These are phyloP conservation scores for Polyodon spathula DNA, from an alignment of 2,113 vertebrate genomes.

Conservation along the genomic window DNA sequence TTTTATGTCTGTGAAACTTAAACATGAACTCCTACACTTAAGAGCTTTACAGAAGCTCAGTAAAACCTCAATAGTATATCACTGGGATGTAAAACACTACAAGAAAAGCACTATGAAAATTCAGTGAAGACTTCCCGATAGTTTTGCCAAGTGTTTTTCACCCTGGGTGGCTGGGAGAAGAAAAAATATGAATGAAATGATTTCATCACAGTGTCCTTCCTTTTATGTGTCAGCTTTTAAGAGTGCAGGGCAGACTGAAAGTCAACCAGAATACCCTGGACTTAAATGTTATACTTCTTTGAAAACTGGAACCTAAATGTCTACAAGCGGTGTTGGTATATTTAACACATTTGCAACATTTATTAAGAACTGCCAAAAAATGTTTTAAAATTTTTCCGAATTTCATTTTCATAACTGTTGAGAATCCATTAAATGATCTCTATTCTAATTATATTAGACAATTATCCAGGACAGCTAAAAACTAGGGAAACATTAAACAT, in stretches of 20 bases:
- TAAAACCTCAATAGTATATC: conserved; percentile 6
- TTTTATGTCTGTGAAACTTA: conserved; percentile 6
- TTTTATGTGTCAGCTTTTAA: no score
- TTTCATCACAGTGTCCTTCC: no score
- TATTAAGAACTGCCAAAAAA: background rate
- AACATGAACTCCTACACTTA: background rate
- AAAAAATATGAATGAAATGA: no score
- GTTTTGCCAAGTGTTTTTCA: no score
- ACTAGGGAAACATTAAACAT: no score
- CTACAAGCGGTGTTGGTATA: background rate
- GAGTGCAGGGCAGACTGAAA: background rate
- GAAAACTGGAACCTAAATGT: background rate
- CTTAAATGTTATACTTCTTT: background rate
- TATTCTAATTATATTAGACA: no score
- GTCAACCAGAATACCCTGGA: background rate
- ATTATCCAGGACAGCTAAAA: no score
- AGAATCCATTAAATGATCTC: no score
- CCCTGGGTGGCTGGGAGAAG: no score
- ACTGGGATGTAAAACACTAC: background rate
- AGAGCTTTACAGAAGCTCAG: background rate
- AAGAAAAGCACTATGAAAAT: background rate
- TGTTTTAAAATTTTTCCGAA: no score
- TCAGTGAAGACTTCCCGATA: no score
- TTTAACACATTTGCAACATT: background rate
- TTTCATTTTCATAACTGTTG: no score